Evolutionary conservation across 2,113 vertebrate species (phyloP).

Genomic region (Maccullochella peelii): DNA sequence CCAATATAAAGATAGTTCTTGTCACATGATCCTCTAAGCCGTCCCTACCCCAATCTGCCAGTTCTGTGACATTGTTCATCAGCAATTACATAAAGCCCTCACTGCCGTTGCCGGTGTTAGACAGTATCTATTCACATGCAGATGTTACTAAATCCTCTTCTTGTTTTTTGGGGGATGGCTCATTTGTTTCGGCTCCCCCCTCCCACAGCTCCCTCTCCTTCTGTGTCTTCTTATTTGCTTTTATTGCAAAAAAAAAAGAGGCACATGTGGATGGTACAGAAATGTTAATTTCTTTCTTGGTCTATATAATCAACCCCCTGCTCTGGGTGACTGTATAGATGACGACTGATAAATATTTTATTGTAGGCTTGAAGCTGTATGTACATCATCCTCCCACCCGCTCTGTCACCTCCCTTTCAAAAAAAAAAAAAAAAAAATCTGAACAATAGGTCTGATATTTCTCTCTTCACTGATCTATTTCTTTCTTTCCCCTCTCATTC

Average conservation of each 20-base stretch:
- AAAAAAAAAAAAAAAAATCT: slow-evolving; percentile 84
- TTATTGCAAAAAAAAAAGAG: slow-evolving; percentile 39
- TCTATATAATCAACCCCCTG: slow-evolving; percentile 77
- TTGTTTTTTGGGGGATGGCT: slow-evolving; percentile 67
- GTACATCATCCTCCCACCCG: background rate
- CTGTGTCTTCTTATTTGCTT: slow-evolving; percentile 48
- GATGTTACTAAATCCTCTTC: slow-evolving; percentile 91
- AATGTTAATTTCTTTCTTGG: slow-evolving; percentile 75
- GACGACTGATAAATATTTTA: slow-evolving; percentile 62
- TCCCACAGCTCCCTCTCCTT: slow-evolving; percentile 29
- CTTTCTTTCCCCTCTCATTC: slow-evolving; percentile 46
- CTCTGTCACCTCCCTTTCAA: slow-evolving; percentile 81
- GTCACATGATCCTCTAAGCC: slow-evolving; percentile 40
- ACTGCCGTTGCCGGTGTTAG: slow-evolving; percentile 76
- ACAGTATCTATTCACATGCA: slow-evolving; percentile 92
- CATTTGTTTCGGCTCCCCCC: slow-evolving; percentile 60
- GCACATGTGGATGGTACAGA: slow-evolving; percentile 43
- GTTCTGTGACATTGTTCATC: slow-evolving; percentile 74
- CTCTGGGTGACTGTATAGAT: slow-evolving; percentile 48
- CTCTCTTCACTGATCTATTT: slow-evolving; percentile 53
- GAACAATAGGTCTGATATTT: slow-evolving; percentile 87
- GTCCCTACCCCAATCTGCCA: slow-evolving; percentile 46
- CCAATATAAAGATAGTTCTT: slow-evolving; percentile 28
- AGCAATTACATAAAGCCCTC: slow-evolving; percentile 83
- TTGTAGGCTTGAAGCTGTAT: slow-evolving; percentile 21